Percentiles rank a stretch among this genome's conserved stretches.
Evolutionary conservation across 2,797 vertebrate species (phyloP).

Genomic region (Sandelia bainsii): DNA sequence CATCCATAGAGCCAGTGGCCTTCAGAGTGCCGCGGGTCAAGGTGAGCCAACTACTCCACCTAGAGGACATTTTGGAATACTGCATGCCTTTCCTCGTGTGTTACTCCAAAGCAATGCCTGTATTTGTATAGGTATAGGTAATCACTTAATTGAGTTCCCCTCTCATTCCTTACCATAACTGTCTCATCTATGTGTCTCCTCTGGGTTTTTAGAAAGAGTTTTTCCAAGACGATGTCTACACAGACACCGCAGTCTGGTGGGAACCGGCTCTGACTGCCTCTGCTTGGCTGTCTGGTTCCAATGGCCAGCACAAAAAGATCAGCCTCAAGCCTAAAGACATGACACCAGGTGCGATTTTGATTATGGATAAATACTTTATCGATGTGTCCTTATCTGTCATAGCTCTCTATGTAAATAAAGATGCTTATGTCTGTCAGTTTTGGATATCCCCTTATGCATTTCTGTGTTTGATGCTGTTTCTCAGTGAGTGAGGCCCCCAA

Average conservation of each 20-base stretch:
- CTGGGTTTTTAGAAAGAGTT: constrained; percentile 92
- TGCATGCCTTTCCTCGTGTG: background rate
- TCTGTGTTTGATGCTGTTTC: constrained; percentile 17
- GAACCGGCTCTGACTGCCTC: constrained; percentile 82
- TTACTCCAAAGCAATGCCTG: background rate
- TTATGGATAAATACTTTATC: background rate
- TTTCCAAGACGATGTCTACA: constrained; percentile 96
- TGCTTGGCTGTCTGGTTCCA: constrained; percentile 88
- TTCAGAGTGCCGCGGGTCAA: constrained; percentile 93
- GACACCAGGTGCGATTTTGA: constrained; percentile 87
- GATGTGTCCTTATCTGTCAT: background rate
- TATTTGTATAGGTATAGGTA: too few relatives aligned
- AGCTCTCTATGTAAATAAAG: background rate
- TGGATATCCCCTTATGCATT: constrained; percentile 4
- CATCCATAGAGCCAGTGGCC: constrained; percentile 89
- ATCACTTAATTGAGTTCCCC: background rate
- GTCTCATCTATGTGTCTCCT: constrained; percentile 11
- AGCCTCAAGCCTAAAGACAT: constrained; percentile 90
- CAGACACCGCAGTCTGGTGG: constrained; percentile 89
- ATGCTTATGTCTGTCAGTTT: background rate
- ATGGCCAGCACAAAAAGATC: constrained; percentile 83
- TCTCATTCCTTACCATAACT: background rate
- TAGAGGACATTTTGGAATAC: constrained; percentile 8
- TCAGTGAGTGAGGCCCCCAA: constrained; percentile 94
- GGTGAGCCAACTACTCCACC: constrained; percentile 77